Base-by-base conservation (phyloP, 2,888 invertebrate species). In the Parelbella ahira region DNA sequence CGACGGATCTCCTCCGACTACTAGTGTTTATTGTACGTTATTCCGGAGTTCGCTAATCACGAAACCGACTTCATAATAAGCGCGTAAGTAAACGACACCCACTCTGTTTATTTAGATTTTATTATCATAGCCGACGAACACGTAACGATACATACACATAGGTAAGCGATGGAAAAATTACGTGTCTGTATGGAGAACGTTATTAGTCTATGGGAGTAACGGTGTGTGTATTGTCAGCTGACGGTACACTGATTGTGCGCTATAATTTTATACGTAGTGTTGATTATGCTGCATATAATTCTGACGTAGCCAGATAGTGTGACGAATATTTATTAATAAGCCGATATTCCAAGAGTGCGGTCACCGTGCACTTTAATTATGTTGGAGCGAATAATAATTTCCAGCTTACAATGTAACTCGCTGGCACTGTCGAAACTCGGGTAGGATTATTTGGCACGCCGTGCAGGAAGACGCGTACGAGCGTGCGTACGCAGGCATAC, bases 401-500 rank as follows among this genome's bases (percentile, higher is more conserved):
- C 32, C 32, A 11, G 2, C 1, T 21, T 30, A 39, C 24, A 32
- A 25, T 32, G 39, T 39, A 19, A 32, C 11, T 15, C 11, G 23
- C 8, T 32, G 39, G 38, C 30, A 30, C 15, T 18, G 30, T 10
- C 6, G 21, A 25, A 19, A n/a, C n/a, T 30, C 15, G 4, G 37
- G 13, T 28, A 39, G 37, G 57, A 46, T 54, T 43, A 49, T 54
- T 69, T 72, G 76, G 76, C 76, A 67, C 15, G 48, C 47, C 24
- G 45, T 50, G 47, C 60, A 70, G 78, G 81, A 80, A 79, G 70
- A 60, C 42, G 44, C 39, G 44, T 41, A 45, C 37, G 44, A 13
- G 11, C 37, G 37, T 50, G 44, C 41, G 34, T 34, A 39, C 42
- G 24, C 41, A 37, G 49, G 42, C 41, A 37, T 37, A 33, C 38